These are phyloP conservation scores for Phocides pigmalion DNA, from an alignment of 1,140 invertebrate genomes.

Conservation along the genomic window DNA sequence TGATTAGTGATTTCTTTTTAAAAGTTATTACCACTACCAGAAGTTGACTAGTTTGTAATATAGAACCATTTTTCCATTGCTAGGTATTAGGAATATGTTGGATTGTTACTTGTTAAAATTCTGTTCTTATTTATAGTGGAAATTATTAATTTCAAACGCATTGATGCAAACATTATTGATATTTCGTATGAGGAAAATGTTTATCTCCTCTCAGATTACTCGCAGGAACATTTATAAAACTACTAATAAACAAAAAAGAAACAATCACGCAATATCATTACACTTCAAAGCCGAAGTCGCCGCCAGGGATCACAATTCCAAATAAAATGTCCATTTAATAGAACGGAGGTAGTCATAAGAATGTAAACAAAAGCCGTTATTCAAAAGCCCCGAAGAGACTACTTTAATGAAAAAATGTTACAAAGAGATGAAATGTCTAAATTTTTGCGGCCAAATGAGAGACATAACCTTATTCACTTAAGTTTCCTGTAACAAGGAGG, in stretches of 20 bases:
- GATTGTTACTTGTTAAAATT: too few species aligned
- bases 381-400: conserved; percentile 12
- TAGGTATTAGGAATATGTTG: too few species aligned
- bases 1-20: too few species aligned
- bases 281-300: conserved; percentile 6
- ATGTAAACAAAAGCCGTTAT: conserved; percentile 25
- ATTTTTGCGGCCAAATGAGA: conserved; percentile 34
- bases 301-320: not conserved
- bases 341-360: conserved; percentile 21
- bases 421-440: conserved; percentile 30
- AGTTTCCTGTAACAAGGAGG: conserved; percentile 47
- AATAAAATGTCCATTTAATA: conserved; percentile 24
- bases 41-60: too few species aligned
- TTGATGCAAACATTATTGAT: too few species aligned
- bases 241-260: not conserved
- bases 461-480: conserved; percentile 44
- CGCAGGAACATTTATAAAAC: too few species aligned
- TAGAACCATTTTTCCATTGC: too few species aligned
- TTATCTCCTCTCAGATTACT: conserved; percentile 7
- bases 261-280: conserved; percentile 1
- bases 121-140: too few species aligned
- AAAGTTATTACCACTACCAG: too few species aligned
- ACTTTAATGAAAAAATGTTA: conserved; percentile 35
- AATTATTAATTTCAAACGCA: too few species aligned
- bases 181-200: too few species aligned